A percentile compares a stretch with the other conserved stretches of the same genome.
Conservation (phyloP, 1,140 invertebrate species). For the Triops longicaudatus region DNA sequence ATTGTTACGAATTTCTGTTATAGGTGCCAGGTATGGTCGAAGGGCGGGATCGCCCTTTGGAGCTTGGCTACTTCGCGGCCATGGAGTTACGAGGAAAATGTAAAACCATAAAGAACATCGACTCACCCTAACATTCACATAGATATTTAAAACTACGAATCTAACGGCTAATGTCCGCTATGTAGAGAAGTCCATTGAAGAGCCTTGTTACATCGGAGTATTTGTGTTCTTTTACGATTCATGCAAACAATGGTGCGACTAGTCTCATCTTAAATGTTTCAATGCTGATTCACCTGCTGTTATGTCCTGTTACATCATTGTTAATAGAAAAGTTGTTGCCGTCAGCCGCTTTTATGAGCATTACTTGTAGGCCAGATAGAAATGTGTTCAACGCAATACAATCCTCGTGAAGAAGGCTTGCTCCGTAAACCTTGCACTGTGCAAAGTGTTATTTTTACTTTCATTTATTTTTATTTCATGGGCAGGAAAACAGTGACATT, state of each 20-base stretch:
- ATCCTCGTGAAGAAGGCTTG: neutral
- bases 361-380: neutral
- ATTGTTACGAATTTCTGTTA: constrained; percentile 30
- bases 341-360: neutral
- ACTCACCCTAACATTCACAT: neutral
- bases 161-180: neutral
- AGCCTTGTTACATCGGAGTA: neutral
- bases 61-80: constrained; percentile 76
- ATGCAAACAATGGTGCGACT: neutral
- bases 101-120: neutral
- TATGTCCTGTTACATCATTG: neutral
- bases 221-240: neutral
- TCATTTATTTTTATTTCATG: neutral
- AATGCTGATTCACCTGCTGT: constrained; percentile 1
- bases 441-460: too few relatives aligned
- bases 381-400: neutral
- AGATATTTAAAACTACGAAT: neutral
- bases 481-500: too few relatives aligned
- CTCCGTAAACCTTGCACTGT: neutral
- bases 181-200: neutral
- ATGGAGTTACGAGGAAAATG: constrained; percentile 56
- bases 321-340: neutral
- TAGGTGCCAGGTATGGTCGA: constrained; percentile 75
- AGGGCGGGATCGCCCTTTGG: constrained; percentile 71
- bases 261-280: neutral